Conservation (phyloP, 1,140 invertebrate species). For the Drosophila bocki region DNA sequence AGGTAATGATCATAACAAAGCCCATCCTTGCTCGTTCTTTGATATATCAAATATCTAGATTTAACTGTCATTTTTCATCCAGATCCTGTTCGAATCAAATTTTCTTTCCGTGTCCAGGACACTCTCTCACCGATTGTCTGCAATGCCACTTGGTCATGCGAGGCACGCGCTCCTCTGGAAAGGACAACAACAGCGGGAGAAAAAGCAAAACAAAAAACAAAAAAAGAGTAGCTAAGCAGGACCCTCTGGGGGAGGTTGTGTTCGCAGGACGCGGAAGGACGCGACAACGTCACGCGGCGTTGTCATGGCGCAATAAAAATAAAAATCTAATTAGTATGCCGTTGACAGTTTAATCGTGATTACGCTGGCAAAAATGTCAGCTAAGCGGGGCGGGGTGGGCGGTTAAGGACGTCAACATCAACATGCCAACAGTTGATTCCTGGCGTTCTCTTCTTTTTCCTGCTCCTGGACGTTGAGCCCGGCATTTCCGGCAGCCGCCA, state of each 20-base stretch:
- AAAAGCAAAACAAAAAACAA: constrained; percentile 7
- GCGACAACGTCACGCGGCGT: constrained; percentile 76
- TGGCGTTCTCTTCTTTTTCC: constrained; percentile 33
- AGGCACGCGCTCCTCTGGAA: constrained; percentile 58
- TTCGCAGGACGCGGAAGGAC: constrained; percentile 30
- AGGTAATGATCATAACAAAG: too few species aligned
- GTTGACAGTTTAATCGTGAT: constrained; percentile 85
- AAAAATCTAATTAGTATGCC: constrained; percentile 85
- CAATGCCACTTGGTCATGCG: constrained; percentile 66
- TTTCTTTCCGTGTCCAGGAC: not conserved
- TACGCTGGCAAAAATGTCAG: constrained; percentile 81
- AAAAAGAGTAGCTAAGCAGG: constrained; percentile 37
- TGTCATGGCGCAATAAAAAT: constrained; percentile 84
- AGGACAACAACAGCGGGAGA: constrained; percentile 33
- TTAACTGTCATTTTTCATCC: not conserved
- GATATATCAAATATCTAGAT: too few species aligned
- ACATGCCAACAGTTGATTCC: constrained; percentile 83
- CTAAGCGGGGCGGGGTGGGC: constrained; percentile 31
- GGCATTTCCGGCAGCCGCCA: constrained; percentile 77
- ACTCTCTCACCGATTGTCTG: constrained; percentile 8
- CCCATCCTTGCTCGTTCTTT: not conserved
- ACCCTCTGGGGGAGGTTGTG: constrained; percentile 6
- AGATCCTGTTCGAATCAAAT: too few species aligned
- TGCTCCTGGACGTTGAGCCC: constrained; percentile 65
- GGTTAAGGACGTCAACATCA: constrained; percentile 53